Evolutionary conservation across 2,888 invertebrate species (phyloP), one percentile per base, ranked within the genome.

Genomic region (Hedya salicella): DNA sequence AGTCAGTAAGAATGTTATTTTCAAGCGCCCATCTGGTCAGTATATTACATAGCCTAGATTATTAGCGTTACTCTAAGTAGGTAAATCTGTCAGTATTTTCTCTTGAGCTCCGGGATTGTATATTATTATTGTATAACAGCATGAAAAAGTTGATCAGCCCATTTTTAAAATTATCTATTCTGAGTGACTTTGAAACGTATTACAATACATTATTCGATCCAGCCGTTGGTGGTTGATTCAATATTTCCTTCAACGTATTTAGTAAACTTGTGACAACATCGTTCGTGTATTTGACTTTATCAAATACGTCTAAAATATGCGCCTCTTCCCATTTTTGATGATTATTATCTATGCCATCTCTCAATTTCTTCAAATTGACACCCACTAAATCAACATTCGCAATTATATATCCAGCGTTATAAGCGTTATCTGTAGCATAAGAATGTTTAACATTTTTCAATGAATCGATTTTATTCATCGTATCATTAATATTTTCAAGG

Each of bases 321-420:
- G 42, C 69, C 9, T 83, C 82, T 0, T 73, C 71, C 79, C 79
- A 81, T 0, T 54, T 0, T 0, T 62, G 16, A 6, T 72, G 76
- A 56, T 79, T 74, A 0, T 56, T 39, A 0, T 74, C 74, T 71
- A 83, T 71, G 13, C 81, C 75, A 0, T 48, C 54, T 36, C 70
- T 79, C 42, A 84, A 50, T 44, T 79, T 79, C 0, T 64, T 71
- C 50, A 86, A 69, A 70, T 78, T 81, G 0, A 75, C 68, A 2
- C 77, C 73, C 13, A 86, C 69, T 0, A 78, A 78, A n/a, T 86
- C 86, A 0, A 86, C 68, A 39, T 79, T 84, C 0, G 85, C 81
- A 1, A 82, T 65, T 0, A 86, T 76, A 21, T 86, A 86, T 0
- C 87, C 87, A 0, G 84, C 76, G 66, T 70, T 78, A 32, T 75